Base-by-base conservation (phyloP, 2,113 vertebrate genomes). In the Xenus cinereus region DNA sequence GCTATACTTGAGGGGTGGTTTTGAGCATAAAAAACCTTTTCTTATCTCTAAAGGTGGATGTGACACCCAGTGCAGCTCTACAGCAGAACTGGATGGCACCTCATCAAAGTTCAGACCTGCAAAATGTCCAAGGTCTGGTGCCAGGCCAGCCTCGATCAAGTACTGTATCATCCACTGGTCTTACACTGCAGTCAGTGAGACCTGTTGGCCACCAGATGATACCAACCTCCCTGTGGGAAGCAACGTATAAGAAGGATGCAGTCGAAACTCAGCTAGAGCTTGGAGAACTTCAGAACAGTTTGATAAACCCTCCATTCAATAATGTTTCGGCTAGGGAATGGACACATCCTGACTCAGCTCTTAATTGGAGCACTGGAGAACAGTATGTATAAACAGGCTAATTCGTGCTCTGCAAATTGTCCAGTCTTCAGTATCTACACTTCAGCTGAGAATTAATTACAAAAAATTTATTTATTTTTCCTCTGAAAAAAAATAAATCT, bases 11-110 rank as follows among this genome's bases (percentile, higher is more conserved):
- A 6, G 0, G 14, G 5, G 12, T 4, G 1, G 2, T 22, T 56
- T 10, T 50, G 59, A 17, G 10, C 12, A 2, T 81, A 46, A 86
- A 78, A 32, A 24, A 71, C 17, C 13, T 2, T 66, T 94, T 56
- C 87, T 85, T 2, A 6, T 71, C 77, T 86, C 81, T 73, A 28
- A 90, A 98, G 97, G 93, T 72, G 78, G 56, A 64, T 10, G 3
- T 16, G 46, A 89, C 56, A 19, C 27, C 79, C 35, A 14, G 51
- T 22, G 14, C 56, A 46, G 30, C 54, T 78, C 82, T 63, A 6
- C 94, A 78, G 73, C 87, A 66, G 62, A 95, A 54, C 37, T 4
- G 45, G 35, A 24, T 37, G 26, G 28, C 46, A 18, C 46, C 80
- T 4, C 23, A 21, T 45, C 48, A 57, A 32, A 56, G 28, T 13